Evolutionary conservation across 2,797 vertebrate genomes (phyloP).

Genomic region (Rhynchonycteris naso): DNA sequence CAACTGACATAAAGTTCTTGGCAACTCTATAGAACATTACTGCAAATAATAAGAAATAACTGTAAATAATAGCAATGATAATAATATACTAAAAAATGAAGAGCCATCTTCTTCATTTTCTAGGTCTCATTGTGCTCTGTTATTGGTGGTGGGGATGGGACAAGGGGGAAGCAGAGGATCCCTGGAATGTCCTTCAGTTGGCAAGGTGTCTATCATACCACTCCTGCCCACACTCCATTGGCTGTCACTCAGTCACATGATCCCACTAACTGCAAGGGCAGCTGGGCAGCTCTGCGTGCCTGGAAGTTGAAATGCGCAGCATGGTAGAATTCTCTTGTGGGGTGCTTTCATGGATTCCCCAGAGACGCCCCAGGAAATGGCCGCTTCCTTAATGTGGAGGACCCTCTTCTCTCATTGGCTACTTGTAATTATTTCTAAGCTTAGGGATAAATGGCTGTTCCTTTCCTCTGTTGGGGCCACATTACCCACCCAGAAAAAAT

Average conservation of each 20-base stretch:
- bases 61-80: background rate
- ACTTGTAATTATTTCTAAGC: background rate
- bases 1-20: background rate
- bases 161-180: background rate
- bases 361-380: background rate
- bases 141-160: background rate
- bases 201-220: background rate
- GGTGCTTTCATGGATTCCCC: background rate
- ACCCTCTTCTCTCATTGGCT: background rate
- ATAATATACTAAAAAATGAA: background rate
- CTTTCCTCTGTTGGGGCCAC: background rate
- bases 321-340: background rate
- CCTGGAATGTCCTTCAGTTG: background rate
- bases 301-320: background rate
- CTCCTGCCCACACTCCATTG: background rate
- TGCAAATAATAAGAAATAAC: background rate
- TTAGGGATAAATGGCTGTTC: background rate
- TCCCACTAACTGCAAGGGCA: background rate
- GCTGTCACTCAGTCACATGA: background rate
- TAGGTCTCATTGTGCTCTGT: background rate
- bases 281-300: background rate
- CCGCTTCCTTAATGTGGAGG: background rate
- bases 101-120: background rate
- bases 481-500: background rate
- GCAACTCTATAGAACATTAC: background rate